These are phyloP conservation scores for Drosophila kurseongensis DNA, from an alignment of 1,140 invertebrate genomes.

Conservation along the genomic window DNA sequence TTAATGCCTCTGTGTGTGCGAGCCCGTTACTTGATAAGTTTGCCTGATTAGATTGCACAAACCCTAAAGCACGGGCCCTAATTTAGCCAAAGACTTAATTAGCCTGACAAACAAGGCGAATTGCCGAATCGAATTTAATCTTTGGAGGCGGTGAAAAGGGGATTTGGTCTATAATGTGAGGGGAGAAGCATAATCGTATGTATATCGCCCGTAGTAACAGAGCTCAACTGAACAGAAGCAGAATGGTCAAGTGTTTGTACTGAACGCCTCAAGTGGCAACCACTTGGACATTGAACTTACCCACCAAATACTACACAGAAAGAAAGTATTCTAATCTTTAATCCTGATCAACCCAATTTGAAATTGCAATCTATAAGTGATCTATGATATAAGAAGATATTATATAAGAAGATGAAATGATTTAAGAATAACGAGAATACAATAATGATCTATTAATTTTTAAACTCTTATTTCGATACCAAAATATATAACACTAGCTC, in stretches of 20 bases:
- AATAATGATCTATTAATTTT: background rate
- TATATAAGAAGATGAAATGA: too few species aligned
- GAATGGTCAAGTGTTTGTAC: slow-evolving; percentile 55
- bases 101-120: slow-evolving; percentile 71
- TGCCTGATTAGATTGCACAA: slow-evolving; percentile 70
- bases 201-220: slow-evolving; percentile 35
- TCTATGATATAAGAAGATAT: background rate
- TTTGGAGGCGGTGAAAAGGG: slow-evolving; percentile 6
- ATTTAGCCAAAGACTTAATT: slow-evolving; percentile 69
- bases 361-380: background rate
- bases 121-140: slow-evolving; percentile 70
- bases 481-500: too few species aligned
- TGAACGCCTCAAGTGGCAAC: slow-evolving; percentile 46
- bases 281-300: slow-evolving; percentile 71
- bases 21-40: slow-evolving; percentile 65
- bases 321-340: background rate
- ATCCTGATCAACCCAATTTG: background rate
- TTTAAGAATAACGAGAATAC: too few species aligned
- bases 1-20: slow-evolving; percentile 25
- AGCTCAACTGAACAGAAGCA: slow-evolving; percentile 28
- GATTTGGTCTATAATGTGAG: background rate
- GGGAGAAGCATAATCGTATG: slow-evolving; percentile 19
- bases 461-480: too few species aligned
- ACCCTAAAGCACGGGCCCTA: slow-evolving; percentile 29
- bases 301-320: slow-evolving; percentile 1